Conservation (phyloP, 2,888 invertebrate genomes). For the Bruchidius siliquastri region DNA sequence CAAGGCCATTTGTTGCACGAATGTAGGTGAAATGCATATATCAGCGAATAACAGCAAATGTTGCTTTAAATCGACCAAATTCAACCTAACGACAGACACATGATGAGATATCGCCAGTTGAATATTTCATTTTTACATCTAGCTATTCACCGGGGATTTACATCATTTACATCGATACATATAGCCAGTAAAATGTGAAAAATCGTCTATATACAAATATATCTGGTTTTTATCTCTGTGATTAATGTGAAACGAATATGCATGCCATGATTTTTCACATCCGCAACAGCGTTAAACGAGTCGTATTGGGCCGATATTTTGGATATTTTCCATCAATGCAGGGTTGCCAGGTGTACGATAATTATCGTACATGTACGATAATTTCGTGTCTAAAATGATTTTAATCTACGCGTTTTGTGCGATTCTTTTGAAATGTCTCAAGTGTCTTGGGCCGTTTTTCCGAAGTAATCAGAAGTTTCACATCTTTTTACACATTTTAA, state of each 20-base stretch:
- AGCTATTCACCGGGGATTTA: not conserved
- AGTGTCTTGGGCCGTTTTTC: no score
- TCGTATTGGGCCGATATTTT: not conserved
- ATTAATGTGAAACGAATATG: not conserved
- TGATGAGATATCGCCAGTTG: not conserved
- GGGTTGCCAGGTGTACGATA: no score
- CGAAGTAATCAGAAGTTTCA: no score
- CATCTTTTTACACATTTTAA: no score
- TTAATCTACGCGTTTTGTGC: no score
- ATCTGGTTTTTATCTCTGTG: not conserved
- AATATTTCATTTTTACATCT: not conserved
- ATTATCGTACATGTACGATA: no score
- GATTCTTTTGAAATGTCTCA: no score
- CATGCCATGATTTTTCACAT: not conserved
- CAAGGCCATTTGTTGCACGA: no score
- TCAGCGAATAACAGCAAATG: not conserved
- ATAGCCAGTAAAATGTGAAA: not conserved
- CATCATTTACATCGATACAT: not conserved
- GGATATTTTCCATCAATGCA: no score
- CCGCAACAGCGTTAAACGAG: not conserved
- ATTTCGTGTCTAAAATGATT: no score
- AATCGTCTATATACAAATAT: not conserved
- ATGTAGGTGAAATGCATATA: not conserved
- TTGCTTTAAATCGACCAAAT: not conserved
- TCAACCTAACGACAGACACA: not conserved